Conservation (phyloP, 2,888 invertebrate species). For the Microctonus hyperodae region DNA sequence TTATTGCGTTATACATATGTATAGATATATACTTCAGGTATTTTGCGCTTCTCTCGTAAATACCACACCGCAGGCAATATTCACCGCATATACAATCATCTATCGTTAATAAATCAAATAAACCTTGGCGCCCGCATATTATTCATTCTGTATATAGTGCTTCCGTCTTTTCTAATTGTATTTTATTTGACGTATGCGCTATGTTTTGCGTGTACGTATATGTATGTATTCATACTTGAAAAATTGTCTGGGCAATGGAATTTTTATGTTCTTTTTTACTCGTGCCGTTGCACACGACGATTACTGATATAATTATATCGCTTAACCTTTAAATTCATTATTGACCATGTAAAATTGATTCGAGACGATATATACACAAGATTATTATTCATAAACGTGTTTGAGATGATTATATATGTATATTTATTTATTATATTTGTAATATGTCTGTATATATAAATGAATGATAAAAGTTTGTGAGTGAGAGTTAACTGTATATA, state of each 20-base stretch:
- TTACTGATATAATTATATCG: conserved; percentile 6
- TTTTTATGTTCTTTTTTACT: not conserved
- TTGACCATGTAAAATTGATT: not conserved
- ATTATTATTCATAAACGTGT: not conserved
- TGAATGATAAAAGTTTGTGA: not conserved
- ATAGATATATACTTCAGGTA: not conserved
- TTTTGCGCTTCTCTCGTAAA: conserved; percentile 13
- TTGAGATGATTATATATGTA: not conserved
- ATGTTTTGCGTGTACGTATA: too few species aligned
- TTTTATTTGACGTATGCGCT: conserved; percentile 5
- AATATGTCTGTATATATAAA: not conserved
- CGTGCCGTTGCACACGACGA: not conserved
- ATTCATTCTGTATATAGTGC: conserved; percentile 10
- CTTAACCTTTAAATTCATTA: conserved; percentile 1
- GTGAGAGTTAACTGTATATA: not conserved
- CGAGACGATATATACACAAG: not conserved
- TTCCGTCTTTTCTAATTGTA: conserved; percentile 22
- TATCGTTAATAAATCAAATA: conserved; percentile 30
- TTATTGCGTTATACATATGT: conserved; percentile 15
- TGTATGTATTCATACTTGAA: not conserved
- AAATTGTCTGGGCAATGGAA: not conserved
- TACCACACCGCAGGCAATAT: conserved; percentile 23
- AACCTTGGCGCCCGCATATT: conserved; percentile 19
- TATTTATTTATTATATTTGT: not conserved
- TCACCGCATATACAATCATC: conserved; percentile 20